These are phyloP conservation scores for Catharus minimus DNA, from an alignment of 2,113 vertebrate species.

Conservation along the genomic window DNA sequence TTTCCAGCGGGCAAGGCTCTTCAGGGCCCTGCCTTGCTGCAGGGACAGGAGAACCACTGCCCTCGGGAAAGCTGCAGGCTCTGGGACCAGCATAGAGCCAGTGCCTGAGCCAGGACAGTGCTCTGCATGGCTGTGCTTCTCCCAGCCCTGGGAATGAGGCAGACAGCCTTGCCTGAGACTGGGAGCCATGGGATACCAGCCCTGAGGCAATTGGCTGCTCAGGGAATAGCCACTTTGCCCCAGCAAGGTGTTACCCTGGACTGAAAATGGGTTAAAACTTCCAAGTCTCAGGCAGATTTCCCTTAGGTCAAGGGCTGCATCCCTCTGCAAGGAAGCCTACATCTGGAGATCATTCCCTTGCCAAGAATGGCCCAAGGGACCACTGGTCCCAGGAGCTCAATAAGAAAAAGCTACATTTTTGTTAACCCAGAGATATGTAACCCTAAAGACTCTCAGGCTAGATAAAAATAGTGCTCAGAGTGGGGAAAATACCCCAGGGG, in stretches of 20 bases:
- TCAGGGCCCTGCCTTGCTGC: background rate
- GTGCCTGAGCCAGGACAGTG: background rate
- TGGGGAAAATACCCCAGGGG: rapidly evolving
- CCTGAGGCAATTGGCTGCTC: rapidly evolving
- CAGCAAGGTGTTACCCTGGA: background rate
- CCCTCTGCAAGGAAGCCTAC: background rate
- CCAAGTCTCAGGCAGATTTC: background rate
- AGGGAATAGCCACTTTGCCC: background rate
- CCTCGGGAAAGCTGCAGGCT: background rate
- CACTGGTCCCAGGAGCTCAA: background rate
- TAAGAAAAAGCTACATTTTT: background rate
- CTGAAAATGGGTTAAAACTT: background rate
- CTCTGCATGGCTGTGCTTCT: background rate
- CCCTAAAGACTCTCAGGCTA: background rate
- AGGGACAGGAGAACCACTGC: background rate
- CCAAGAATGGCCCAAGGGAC: background rate
- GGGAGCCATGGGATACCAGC: background rate
- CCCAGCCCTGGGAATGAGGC: background rate
- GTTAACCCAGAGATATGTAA: background rate
- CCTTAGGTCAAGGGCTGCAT: background rate
- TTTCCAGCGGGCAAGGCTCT: background rate
- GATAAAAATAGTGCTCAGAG: background rate
- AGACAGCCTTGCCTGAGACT: background rate
- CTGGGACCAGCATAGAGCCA: background rate
- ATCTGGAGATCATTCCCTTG: rapidly evolving